Conservation (phyloP, 2,113 vertebrate genomes). For the Scomber colias region DNA sequence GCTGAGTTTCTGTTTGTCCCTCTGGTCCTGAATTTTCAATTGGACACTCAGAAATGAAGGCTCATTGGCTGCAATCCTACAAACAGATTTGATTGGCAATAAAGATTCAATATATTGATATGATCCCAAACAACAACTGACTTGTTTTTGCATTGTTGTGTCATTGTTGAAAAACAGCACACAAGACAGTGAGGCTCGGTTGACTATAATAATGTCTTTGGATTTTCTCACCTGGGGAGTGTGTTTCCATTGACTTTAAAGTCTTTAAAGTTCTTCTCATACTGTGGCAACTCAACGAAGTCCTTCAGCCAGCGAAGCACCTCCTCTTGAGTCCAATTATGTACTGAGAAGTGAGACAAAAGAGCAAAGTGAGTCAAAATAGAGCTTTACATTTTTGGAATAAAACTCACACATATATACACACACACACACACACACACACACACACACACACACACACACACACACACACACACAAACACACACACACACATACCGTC, state of each 20-base stretch:
- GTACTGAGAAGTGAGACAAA: conserved; percentile 67
- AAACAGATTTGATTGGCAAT: conserved; percentile 28
- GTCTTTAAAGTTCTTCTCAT: conserved; percentile 95
- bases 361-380: not conserved
- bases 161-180: not conserved
- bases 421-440: conserved; percentile 70
- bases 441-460: conserved; percentile 71
- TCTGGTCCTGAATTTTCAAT: conserved; percentile 94
- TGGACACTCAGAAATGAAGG: conserved; percentile 93
- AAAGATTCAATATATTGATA: not conserved
- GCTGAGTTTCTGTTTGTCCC: conserved; percentile 96
- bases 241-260: conserved; percentile 94
- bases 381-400: not conserved
- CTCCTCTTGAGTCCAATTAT: conserved; percentile 86
- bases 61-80: conserved; percentile 97
- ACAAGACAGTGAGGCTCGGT: not conserved
- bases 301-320: conserved; percentile 85
- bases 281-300: conserved; percentile 97
- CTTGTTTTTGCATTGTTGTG: conserved; percentile 20
- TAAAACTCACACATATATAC: not conserved
- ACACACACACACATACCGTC: conserved; percentile 85
- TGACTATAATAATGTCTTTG: too few species aligned
- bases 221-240: conserved; percentile 90
- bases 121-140: not conserved
- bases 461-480: conserved; percentile 25